These are phyloP conservation scores for Aldrovandia affinis DNA, from an alignment of 2,797 vertebrate genomes.

Conservation along the genomic window DNA sequence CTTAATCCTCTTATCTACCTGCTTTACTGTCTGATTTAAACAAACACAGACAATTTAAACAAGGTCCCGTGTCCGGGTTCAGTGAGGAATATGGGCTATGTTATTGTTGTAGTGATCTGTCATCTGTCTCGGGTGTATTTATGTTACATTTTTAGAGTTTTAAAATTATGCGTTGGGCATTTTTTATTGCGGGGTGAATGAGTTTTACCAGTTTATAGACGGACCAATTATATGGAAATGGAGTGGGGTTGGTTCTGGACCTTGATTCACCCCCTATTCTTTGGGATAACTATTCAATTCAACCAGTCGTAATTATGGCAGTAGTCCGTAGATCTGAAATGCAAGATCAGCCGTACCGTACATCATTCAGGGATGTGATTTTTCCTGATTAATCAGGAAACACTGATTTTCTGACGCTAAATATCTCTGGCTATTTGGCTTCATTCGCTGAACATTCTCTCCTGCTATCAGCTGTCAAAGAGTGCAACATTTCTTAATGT, in stretches of 20 bases:
- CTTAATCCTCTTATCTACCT: not conserved
- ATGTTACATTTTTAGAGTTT: not conserved
- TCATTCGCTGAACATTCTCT: too few species aligned
- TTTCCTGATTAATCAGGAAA: not conserved
- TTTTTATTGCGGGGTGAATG: too few species aligned
- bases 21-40: conserved; percentile 1
- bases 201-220: not conserved
- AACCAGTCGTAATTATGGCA: too few species aligned
- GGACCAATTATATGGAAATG: too few species aligned
- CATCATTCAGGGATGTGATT: too few species aligned
- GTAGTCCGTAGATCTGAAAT: not conserved
- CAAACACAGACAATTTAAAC: not conserved
- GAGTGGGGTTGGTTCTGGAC: not conserved
- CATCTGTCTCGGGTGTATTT: not conserved
- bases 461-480: too few species aligned
- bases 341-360: not conserved
- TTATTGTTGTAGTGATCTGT: not conserved
- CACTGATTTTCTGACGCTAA: too few species aligned
- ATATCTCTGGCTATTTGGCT: too few species aligned
- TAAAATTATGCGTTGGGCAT: not conserved
- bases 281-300: not conserved
- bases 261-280: not conserved
- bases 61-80: not conserved
- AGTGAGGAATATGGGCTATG: not conserved
- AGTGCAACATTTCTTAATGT: too few species aligned